Evolutionary conservation across 2,113 vertebrate species (phyloP), one percentile per base, ranked within the genome.

Genomic region (Myodes glareolus): DNA sequence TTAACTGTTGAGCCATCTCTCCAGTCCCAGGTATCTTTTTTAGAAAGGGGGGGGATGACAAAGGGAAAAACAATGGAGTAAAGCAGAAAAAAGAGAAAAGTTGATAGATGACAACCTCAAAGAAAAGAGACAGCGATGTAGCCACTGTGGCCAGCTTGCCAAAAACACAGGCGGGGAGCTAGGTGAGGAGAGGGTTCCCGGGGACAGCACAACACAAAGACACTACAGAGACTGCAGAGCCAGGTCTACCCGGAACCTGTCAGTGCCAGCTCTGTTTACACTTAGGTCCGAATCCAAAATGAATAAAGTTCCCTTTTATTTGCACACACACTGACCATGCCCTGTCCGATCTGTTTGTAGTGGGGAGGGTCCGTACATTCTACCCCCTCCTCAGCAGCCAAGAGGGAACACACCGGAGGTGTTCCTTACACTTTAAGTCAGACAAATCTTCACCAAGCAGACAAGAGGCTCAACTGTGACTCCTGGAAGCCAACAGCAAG

Each of bases 221-320:
- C 19, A 87, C 47, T 8, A 2, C 11, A 29, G 13, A 3, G 47
- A 45, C 33, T 36, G 73, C 42, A 36, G 39, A 23, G 31, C 90
- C 42, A n/a, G 0, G 39, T 19, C 68, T 13, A 1, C 75, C 25
- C 3, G 21, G 33, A 31, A 25, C 84, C 52, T 96, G 25, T 81
- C 42, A 67, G 72, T 84, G 76, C 70, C 16, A 3, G 17, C 70
- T 78, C 61, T 33, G 27, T 47, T 70, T 25, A 33, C 14, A 14
- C 31, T 65, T 50, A 58, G 36, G 39, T 90, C 67, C 47, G 4
- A 68, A 65, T 33, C 82, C 94, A 81, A 92, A 77, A 80, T 61
- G 92, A 88, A 72, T 68, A 70, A 58, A 29, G 75, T 87, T 61
- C 81, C 42, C 61, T 92, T 91, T 68, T 80, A 55, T 72, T 85